phyloP scores from a whole-genome alignment of 2,797 vertebrate genomes.

The Ptychobarbus kaznakovi region DNA sequence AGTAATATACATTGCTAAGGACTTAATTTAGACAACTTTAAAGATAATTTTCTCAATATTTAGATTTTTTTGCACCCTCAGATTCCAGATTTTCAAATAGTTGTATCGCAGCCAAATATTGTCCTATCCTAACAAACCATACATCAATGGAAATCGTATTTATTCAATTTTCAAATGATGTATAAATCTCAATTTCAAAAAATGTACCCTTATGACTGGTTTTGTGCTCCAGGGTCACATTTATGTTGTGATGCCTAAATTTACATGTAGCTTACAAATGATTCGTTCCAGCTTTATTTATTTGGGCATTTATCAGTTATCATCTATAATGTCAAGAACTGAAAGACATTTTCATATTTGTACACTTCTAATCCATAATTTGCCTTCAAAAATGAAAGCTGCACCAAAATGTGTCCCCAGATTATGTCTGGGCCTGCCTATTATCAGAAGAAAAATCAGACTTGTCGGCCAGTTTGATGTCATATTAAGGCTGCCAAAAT shows the following conservation, averaged over 20 bases:
- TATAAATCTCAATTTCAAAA: too few species aligned
- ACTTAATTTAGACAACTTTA: too few species aligned
- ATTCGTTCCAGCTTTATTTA: neutral
- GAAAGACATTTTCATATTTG: too few species aligned
- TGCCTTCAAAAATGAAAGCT: neutral
- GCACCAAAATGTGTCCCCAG: neutral
- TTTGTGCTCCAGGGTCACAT: neutral
- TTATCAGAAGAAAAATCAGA: neutral
- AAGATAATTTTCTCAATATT: too few species aligned
- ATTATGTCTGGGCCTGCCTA: neutral
- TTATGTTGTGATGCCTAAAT: neutral
- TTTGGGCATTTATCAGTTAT: neutral
- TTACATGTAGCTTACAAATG: neutral
- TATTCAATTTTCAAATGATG: too few species aligned
- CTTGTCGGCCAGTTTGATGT: conserved; percentile 48
- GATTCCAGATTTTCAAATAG: too few species aligned
- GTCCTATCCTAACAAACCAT: too few species aligned
- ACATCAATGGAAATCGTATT: too few species aligned
- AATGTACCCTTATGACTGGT: too few species aligned
- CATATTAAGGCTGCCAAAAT: conserved; percentile 63
- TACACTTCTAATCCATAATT: neutral
- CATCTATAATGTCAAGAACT: neutral
- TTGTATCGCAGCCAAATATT: too few species aligned
- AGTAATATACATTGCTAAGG: too few species aligned
- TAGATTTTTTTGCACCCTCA: too few species aligned